A percentile compares a stretch with the other conserved stretches of the same genome.
These are phyloP conservation scores for Cephalopholis sonnerati DNA, from an alignment of 2,113 vertebrate species.

Conservation along the genomic window DNA sequence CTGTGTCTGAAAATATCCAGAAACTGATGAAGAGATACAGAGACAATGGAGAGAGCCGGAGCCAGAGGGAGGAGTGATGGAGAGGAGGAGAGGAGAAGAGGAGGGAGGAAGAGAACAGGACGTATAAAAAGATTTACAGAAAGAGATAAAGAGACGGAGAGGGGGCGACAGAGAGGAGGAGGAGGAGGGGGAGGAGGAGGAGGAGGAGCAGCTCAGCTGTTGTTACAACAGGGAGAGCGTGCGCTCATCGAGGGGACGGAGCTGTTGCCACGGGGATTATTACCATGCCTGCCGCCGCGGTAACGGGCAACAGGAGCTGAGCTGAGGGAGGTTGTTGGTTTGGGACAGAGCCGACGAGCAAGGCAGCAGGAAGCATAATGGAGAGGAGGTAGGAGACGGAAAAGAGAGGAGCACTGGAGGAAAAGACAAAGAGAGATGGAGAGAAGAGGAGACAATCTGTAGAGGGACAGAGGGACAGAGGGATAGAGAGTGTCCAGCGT, in stretches of 20 bases:
- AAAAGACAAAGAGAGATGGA: neutral
- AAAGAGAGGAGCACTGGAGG: neutral
- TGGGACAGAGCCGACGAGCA: slow-evolving; percentile 27
- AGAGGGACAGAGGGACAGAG: neutral
- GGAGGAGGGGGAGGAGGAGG: neutral
- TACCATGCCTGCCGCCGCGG: slow-evolving; percentile 50
- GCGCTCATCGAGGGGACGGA: slow-evolving; percentile 28
- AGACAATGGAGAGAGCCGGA: slow-evolving; percentile 23
- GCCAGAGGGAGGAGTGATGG: neutral
- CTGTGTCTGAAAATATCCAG: neutral
- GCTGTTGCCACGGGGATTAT: slow-evolving; percentile 67
- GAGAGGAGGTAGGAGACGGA: slow-evolving; percentile 13
- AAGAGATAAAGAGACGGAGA: neutral
- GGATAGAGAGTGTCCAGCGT: no score
- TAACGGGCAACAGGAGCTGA: slow-evolving; percentile 50
- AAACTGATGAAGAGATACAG: slow-evolving; percentile 16
- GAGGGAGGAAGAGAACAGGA: neutral
- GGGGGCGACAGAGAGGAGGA: neutral
- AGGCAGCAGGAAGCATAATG: slow-evolving; percentile 42
- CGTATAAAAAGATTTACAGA: neutral
- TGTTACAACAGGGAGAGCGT: slow-evolving; percentile 37
- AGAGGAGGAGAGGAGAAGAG: neutral
- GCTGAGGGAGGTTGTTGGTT: slow-evolving; percentile 27
- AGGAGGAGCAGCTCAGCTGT: slow-evolving; percentile 48
- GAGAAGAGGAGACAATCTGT: slow-evolving; percentile 20